Evolutionary conservation across 2,797 vertebrate genomes (phyloP).

Genomic region (Hozukius guyotensis): DNA sequence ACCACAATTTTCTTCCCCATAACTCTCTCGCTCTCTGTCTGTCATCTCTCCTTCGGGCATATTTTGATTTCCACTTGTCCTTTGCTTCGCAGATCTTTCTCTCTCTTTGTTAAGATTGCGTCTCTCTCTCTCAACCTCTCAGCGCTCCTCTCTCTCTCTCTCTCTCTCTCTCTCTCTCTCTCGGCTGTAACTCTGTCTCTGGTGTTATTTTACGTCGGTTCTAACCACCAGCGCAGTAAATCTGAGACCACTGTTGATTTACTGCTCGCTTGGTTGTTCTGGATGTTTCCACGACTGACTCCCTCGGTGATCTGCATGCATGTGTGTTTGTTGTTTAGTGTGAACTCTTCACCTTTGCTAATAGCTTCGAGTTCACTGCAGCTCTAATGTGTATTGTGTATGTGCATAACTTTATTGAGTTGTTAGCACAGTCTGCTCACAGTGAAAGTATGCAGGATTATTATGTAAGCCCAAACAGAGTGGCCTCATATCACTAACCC

Average conservation of each 20-base stretch:
- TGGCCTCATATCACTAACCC: neutral
- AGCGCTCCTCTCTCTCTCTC: neutral
- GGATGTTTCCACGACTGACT: constrained; percentile 65
- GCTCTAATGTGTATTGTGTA: constrained; percentile 15
- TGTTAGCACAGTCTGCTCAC: constrained; percentile 48
- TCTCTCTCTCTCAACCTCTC: constrained; percentile 28
- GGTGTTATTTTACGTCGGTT: constrained; percentile 43
- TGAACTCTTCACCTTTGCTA: constrained; percentile 51
- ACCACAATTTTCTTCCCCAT: constrained; percentile 63
- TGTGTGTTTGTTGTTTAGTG: constrained; percentile 12
- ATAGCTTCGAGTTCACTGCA: constrained; percentile 18
- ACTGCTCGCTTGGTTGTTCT: constrained; percentile 43
- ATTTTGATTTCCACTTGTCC: constrained; percentile 60
- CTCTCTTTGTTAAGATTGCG: constrained; percentile 24
- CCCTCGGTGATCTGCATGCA: constrained; percentile 3
- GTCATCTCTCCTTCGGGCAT: constrained; percentile 50
- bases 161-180: neutral
- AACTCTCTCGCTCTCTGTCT: constrained; percentile 53
- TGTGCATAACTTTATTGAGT: constrained; percentile 30
- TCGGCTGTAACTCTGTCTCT: constrained; percentile 22
- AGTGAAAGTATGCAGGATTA: constrained; percentile 44
- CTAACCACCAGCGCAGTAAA: constrained; percentile 46
- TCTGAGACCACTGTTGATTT: constrained; percentile 56
- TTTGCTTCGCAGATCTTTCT: constrained; percentile 34
- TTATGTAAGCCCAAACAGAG: constrained; percentile 52